Conservation (phyloP, 2,797 vertebrate genomes). For the Nyctibius grandis region DNA sequence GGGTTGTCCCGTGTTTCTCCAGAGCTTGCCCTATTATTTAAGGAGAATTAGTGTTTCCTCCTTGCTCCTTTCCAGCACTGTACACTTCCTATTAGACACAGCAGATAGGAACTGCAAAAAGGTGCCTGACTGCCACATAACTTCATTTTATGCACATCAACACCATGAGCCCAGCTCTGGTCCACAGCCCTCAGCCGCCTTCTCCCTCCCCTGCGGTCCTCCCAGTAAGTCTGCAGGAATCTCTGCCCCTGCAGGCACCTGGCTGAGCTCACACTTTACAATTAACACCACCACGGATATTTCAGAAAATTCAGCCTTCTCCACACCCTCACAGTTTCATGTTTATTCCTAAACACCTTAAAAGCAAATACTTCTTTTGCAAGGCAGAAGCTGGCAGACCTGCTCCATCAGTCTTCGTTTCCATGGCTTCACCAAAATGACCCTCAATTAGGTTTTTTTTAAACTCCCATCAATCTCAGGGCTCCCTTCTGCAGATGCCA, state of each 20-base stretch:
- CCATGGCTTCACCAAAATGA: neutral
- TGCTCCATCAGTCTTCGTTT: neutral
- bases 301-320: neutral
- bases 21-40: neutral
- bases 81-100: neutral
- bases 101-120: neutral
- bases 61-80: neutral
- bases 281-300: accelerated
- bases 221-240: neutral
- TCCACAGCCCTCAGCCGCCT: neutral
- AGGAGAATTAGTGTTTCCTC: neutral
- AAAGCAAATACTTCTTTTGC: neutral
- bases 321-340: neutral
- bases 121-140: neutral
- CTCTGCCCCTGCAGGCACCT: neutral
- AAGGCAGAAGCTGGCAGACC: neutral
- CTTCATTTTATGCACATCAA: neutral
- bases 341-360: neutral
- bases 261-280: neutral
- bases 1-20: neutral
- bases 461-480: neutral
- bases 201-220: neutral
- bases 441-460: neutral
- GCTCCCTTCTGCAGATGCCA: neutral
- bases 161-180: neutral